These are phyloP conservation scores for Heliconius nattereri DNA, from an alignment of 1,140 invertebrate genomes.

Conservation along the genomic window DNA sequence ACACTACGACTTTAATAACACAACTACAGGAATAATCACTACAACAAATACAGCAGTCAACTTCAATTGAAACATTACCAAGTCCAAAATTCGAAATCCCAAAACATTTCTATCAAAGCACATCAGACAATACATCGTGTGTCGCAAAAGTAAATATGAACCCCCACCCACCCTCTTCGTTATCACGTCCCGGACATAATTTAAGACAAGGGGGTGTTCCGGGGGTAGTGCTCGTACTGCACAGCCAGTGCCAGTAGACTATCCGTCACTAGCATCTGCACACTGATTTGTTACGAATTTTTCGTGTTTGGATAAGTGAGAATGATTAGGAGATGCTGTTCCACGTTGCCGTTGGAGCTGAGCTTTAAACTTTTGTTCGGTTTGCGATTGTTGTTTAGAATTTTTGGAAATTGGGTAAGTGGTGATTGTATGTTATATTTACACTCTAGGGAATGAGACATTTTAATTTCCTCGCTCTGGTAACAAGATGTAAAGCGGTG, in stretches of 20 bases:
- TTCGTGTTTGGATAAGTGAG: constrained; percentile 37
- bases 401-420: too few species aligned
- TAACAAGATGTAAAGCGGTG: too few species aligned
- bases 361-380: background rate
- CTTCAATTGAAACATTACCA: constrained; percentile 6
- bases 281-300: constrained; percentile 49
- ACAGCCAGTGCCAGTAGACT: constrained; percentile 37
- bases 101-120: constrained; percentile 34
- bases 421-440: too few species aligned
- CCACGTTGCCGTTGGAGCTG: background rate
- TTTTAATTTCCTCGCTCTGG: too few species aligned
- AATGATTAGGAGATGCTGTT: constrained; percentile 24
- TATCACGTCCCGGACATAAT: constrained; percentile 76
- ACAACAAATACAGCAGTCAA: background rate
- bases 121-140: constrained; percentile 47
- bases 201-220: constrained; percentile 62
- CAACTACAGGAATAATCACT: background rate
- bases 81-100: constrained; percentile 9
- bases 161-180: constrained; percentile 49
- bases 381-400: too few species aligned
- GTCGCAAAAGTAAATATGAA: constrained; percentile 59
- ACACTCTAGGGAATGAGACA: too few species aligned
- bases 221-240: constrained; percentile 7
- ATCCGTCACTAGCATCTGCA: constrained; percentile 57
- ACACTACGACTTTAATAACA: background rate